Percentiles rank a stretch among this genome's conserved stretches.
phyloP scores from a whole-genome alignment of 2,113 vertebrate species.

The Microcebus tavaratra region DNA sequence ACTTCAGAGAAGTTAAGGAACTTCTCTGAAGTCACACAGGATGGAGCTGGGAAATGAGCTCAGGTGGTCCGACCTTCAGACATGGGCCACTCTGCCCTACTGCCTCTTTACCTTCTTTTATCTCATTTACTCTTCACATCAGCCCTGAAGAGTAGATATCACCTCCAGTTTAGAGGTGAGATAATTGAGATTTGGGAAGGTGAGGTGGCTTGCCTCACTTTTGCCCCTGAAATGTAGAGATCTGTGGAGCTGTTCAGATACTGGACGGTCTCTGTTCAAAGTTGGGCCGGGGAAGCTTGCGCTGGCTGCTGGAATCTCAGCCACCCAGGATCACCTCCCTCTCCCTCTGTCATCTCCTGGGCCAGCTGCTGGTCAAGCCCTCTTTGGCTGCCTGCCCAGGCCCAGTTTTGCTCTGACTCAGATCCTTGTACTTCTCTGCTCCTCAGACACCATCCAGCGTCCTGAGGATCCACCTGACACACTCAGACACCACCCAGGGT shows the following conservation, averaged over 20 bases:
- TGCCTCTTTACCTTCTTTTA: not conserved
- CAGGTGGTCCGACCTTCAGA: not conserved
- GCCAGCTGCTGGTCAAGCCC: not conserved
- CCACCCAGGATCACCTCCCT: not conserved
- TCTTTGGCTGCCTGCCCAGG: not conserved
- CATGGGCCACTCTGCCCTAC: not conserved
- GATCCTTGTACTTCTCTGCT: not conserved
- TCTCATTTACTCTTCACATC: not conserved
- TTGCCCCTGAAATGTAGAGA: not conserved
- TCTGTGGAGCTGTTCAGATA: not conserved
- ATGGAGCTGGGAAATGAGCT: not conserved
- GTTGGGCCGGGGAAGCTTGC: not conserved
- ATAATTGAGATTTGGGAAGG: not conserved
- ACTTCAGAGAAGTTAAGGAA: not conserved
- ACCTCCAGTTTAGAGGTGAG: not conserved
- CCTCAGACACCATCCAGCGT: not conserved
- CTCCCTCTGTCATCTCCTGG: not conserved
- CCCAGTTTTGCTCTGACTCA: not conserved
- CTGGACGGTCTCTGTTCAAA: not conserved
- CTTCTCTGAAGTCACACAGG: slow-evolving; percentile 1
- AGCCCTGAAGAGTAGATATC: not conserved
- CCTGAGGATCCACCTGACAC: not conserved
- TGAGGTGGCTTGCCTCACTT: not conserved
- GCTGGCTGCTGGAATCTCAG: accelerated
- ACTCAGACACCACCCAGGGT: not conserved